These are phyloP conservation scores for Lasius fuliginosus DNA, from an alignment of 2,888 invertebrate species.

Conservation along the genomic window DNA sequence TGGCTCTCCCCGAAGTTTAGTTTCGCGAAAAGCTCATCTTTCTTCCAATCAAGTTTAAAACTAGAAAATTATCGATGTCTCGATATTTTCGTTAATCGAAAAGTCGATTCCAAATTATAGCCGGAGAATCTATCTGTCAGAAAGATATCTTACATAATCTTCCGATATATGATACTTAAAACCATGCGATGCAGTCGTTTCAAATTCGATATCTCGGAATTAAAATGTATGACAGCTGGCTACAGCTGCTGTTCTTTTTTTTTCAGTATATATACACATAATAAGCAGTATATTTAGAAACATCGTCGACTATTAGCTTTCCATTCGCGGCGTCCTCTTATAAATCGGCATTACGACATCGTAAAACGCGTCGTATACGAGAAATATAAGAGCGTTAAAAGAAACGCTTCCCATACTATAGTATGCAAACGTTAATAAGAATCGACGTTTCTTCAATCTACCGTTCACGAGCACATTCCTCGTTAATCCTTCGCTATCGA, in stretches of 20 bases:
- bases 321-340: background rate
- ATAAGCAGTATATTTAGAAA: slow-evolving; percentile 6
- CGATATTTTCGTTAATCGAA: no score
- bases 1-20: no score
- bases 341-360: slow-evolving; percentile 1
- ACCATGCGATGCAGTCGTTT: background rate
- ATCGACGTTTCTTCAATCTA: slow-evolving; percentile 15
- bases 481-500: slow-evolving; percentile 18
- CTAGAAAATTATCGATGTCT: no score
- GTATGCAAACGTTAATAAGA: background rate
- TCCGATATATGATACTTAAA: background rate
- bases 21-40: no score
- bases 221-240: background rate
- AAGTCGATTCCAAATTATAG: no score
- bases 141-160: no score
- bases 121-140: background rate
- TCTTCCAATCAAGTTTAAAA: no score
- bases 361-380: background rate
- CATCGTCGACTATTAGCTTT: background rate
- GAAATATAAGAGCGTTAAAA: background rate
- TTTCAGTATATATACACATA: background rate
- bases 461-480: background rate
- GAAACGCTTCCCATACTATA: background rate
- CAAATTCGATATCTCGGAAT: background rate
- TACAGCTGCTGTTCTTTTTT: background rate